Conservation (phyloP, 2,797 vertebrate species). For the Cossypha polioptera region DNA sequence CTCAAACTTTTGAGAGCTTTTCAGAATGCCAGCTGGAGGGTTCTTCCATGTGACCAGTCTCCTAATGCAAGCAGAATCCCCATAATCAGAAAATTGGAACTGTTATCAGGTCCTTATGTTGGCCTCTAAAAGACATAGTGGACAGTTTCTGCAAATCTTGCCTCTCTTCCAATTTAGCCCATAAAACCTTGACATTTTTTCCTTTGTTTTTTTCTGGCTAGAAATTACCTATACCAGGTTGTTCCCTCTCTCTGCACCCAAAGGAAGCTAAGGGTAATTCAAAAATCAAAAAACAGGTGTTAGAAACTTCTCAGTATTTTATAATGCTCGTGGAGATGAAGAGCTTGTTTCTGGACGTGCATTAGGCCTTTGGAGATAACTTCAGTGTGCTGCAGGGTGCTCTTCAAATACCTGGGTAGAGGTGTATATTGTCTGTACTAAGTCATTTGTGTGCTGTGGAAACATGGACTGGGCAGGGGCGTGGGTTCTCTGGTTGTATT, state of each 20-base stretch:
- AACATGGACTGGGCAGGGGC: background rate
- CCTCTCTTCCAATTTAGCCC: background rate
- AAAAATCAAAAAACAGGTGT: background rate
- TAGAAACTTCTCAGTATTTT: background rate
- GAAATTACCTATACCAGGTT: background rate
- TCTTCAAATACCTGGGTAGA: background rate
- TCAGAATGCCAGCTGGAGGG: background rate
- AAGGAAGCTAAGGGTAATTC: background rate
- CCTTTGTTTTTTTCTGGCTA: background rate
- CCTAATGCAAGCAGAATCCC: background rate
- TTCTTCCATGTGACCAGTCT: background rate
- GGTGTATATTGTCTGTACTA: background rate
- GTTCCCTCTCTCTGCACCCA: background rate
- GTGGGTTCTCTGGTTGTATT: accelerated
- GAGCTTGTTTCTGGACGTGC: background rate
- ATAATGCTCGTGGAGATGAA: background rate
- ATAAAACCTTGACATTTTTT: background rate
- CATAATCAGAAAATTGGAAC: background rate
- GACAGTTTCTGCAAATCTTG: background rate
- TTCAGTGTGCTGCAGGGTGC: background rate
- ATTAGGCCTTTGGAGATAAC: background rate
- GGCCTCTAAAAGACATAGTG: background rate
- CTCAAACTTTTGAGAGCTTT: background rate
- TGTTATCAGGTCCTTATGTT: background rate
- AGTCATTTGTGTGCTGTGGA: background rate